phyloP scores from a whole-genome alignment of 1,140 invertebrate species.

The Chironomus tepperi region DNA sequence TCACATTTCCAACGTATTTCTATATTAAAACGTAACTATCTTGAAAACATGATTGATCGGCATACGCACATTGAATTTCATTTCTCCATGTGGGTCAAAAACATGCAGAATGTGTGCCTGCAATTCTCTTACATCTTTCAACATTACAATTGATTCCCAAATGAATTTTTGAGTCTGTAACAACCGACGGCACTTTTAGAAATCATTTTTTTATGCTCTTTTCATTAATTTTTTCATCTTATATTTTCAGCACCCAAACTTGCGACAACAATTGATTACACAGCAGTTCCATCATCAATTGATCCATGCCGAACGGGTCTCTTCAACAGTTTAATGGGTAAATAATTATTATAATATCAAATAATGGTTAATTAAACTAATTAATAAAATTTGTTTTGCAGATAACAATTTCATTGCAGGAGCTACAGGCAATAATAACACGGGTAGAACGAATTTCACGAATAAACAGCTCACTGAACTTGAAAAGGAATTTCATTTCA shows the following conservation, averaged over 20 bases:
- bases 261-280: slow-evolving; percentile 43
- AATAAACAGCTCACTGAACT: slow-evolving; percentile 98
- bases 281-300: not conserved
- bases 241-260: slow-evolving; percentile 57
- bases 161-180: not conserved
- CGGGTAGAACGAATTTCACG: slow-evolving; percentile 94
- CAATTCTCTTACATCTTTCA: no score
- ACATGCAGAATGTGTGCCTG: no score
- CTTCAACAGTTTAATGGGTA: slow-evolving; percentile 19
- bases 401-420: slow-evolving; percentile 38
- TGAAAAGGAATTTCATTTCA: slow-evolving; percentile 99
- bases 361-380: not conserved
- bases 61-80: no score
- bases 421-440: slow-evolving; percentile 52
- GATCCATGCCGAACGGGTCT: slow-evolving; percentile 21
- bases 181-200: not conserved
- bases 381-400: slow-evolving; percentile 25
- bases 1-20: no score
- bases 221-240: slow-evolving; percentile 29
- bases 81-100: no score
- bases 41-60: no score
- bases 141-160: not conserved
- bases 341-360: not conserved
- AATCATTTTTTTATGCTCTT: not conserved
- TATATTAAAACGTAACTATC: no score